phyloP scores from a whole-genome alignment of 2,888 invertebrate genomes.

The Herminia tarsipennalis region DNA sequence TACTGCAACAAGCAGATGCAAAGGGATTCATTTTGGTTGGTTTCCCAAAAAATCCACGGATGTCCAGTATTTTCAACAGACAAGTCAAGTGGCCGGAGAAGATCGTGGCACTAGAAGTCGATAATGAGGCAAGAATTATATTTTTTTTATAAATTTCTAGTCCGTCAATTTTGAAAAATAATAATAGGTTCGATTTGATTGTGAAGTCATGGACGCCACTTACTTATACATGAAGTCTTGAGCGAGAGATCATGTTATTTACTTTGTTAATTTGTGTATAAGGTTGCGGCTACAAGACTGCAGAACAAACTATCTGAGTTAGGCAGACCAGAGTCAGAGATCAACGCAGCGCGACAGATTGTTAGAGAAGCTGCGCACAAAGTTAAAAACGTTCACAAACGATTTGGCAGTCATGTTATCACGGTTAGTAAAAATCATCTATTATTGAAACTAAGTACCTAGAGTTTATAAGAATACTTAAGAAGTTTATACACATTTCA shows the following conservation, averaged over 20 bases:
- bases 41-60: slow-evolving; percentile 83
- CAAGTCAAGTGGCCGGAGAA: slow-evolving; percentile 83
- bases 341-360: slow-evolving; percentile 74
- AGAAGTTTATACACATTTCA: no score
- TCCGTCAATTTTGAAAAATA: background rate
- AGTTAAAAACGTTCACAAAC: slow-evolving; percentile 76
- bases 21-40: slow-evolving; percentile 84
- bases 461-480: no score
- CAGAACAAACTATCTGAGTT: slow-evolving; percentile 77
- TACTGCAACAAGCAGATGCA: slow-evolving; percentile 74
- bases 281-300: slow-evolving; percentile 76
- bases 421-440: slow-evolving; percentile 57
- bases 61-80: slow-evolving; percentile 78
- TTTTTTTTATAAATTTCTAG: background rate
- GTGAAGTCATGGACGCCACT: no score
- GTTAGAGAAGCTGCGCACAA: slow-evolving; percentile 77
- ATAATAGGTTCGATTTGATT: no score
- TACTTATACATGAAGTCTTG: no score
- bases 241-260: background rate
- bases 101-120: slow-evolving; percentile 77
- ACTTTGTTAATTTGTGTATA: background rate
- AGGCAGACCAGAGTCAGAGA: slow-evolving; percentile 75
- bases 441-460: no score
- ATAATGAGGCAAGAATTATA: slow-evolving; percentile 64
- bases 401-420: slow-evolving; percentile 73